Evolutionary conservation across 2,113 vertebrate genomes (phyloP).

Genomic region (Maccullochella peelii): DNA sequence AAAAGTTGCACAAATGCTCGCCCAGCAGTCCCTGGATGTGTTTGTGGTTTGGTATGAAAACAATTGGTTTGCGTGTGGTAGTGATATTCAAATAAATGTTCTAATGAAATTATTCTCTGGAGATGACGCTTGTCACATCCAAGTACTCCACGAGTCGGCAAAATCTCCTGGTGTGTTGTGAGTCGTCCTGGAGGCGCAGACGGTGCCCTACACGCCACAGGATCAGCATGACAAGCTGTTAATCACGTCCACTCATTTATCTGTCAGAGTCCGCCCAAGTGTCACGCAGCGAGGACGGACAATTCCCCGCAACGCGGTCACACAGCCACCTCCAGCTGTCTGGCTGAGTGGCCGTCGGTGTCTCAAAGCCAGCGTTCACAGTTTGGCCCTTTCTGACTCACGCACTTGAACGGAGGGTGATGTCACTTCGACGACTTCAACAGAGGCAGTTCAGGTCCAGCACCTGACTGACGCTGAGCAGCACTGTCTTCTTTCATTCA

Average conservation of each 20-base stretch:
- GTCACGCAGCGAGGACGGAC: constrained; percentile 24
- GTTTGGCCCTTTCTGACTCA: constrained; percentile 42
- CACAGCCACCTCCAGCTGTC: constrained; percentile 47
- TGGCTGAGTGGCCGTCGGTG: constrained; percentile 12
- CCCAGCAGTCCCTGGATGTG: background rate
- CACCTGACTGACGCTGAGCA: constrained; percentile 46
- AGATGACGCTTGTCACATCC: constrained; percentile 34
- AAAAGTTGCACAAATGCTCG: constrained; percentile 5
- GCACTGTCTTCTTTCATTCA: constrained; percentile 23
- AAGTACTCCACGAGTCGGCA: background rate
- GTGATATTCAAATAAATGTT: constrained; percentile 11
- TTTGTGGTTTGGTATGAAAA: background rate
- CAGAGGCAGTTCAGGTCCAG: background rate
- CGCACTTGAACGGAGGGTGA: constrained; percentile 12
- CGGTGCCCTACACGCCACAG: constrained; percentile 36
- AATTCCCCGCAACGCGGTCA: constrained; percentile 16
- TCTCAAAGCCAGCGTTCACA: constrained; percentile 13
- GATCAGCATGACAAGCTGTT: constrained; percentile 61
- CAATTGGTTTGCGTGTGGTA: background rate
- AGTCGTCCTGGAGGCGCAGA: background rate
- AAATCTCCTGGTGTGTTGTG: constrained; percentile 8
- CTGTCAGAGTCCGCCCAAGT: constrained; percentile 44
- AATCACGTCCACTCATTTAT: constrained; percentile 55
- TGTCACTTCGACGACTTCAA: constrained; percentile 20
- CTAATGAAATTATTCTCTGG: constrained; percentile 18